These are phyloP conservation scores for Hesperia comma DNA, from an alignment of 2,888 invertebrate genomes.

Conservation along the genomic window DNA sequence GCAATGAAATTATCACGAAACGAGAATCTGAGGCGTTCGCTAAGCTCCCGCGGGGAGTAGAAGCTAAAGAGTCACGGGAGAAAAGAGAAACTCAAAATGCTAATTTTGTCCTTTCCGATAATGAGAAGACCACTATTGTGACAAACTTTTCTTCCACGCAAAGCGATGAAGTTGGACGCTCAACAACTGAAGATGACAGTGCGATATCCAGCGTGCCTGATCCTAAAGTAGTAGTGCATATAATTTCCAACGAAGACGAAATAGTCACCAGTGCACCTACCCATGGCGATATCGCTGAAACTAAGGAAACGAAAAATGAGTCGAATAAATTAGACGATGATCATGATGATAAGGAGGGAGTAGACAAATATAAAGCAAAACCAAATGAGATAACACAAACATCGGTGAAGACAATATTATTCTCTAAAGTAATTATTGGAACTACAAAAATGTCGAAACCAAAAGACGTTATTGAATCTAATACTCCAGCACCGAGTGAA, in stretches of 20 bases:
- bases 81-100: conserved; percentile 22
- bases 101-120: conserved; percentile 8
- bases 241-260: conserved; percentile 27
- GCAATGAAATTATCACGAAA: conserved; percentile 70
- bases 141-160: conserved; percentile 21
- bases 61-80: conserved; percentile 35
- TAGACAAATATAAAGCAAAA: conserved; percentile 2
- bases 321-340: not conserved
- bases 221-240: conserved; percentile 13
- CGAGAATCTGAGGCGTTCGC: conserved; percentile 68
- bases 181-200: not conserved
- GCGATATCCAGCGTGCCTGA: not conserved
- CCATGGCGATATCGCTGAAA: conserved; percentile 13
- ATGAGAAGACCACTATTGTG: conserved; percentile 22
- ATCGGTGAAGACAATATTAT: conserved; percentile 16
- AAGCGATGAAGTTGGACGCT: not conserved
- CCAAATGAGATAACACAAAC: conserved; percentile 20
- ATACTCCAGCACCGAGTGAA: conserved; percentile 49
- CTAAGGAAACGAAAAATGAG: not conserved
- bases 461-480: conserved; percentile 11
- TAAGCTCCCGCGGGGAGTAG: conserved; percentile 44
- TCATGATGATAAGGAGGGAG: not conserved
- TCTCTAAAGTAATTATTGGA: conserved; percentile 8
- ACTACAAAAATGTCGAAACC: conserved; percentile 29
- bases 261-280: conserved; percentile 6